Evolutionary conservation across 2,888 invertebrate species (phyloP).

Genomic region (Xestia sexstrigata): DNA sequence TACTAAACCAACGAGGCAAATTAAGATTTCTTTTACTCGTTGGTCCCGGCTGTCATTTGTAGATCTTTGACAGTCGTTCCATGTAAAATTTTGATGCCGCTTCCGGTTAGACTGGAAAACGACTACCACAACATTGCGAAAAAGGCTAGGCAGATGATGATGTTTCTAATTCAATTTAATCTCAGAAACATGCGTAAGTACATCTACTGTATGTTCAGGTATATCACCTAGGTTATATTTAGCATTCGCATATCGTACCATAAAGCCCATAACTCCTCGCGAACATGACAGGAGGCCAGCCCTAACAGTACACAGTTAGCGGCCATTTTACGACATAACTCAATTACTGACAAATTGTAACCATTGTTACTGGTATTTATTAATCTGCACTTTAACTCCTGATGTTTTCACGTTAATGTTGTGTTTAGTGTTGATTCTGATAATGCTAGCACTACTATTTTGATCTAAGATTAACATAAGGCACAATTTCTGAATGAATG

Average conservation of each 20-base stretch:
- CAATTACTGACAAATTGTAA: constrained; percentile 61
- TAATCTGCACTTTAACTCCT: constrained; percentile 51
- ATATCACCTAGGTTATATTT: constrained; percentile 3
- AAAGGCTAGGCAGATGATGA: no score
- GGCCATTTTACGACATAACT: constrained; percentile 51
- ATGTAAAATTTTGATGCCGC: no score
- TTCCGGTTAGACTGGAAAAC: no score
- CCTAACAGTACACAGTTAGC: constrained; percentile 40
- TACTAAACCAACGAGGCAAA: no score
- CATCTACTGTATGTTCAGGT: background rate
- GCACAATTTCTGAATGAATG: background rate
- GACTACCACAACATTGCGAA: no score
- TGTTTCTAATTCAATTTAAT: background rate
- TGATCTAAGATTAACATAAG: background rate
- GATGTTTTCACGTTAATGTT: constrained; percentile 32
- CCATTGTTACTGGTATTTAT: constrained; percentile 59
- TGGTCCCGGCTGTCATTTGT: no score
- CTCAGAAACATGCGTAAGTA: background rate
- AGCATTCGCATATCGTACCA: constrained; percentile 13
- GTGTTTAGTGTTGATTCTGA: constrained; percentile 14
- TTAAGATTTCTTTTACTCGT: no score
- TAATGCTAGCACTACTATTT: background rate
- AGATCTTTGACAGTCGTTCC: no score
- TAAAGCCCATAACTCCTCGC: constrained; percentile 40
- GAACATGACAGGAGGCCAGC: constrained; percentile 48